Conservation (phyloP, 2,888 invertebrate genomes). For the Heliconius aoede region DNA sequence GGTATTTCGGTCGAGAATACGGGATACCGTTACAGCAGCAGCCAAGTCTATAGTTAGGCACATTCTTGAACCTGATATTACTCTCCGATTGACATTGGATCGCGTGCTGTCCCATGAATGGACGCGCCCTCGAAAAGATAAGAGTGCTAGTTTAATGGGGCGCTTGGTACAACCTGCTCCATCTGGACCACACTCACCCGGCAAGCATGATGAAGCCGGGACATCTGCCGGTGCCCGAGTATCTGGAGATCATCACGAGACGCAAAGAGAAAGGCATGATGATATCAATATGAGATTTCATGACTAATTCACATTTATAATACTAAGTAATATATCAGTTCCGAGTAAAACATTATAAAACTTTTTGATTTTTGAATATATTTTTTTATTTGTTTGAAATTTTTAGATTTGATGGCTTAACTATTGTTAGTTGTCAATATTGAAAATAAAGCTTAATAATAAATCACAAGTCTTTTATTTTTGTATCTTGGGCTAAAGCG, state of each 20-base stretch:
- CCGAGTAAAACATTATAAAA: constrained; percentile 50
- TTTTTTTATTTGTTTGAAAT: constrained; percentile 69
- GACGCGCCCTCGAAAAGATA: constrained; percentile 86
- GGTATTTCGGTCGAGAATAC: constrained; percentile 89
- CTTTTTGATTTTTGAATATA: constrained; percentile 69
- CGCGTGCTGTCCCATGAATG: constrained; percentile 90
- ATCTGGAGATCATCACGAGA: constrained; percentile 77
- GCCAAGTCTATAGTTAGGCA: constrained; percentile 91
- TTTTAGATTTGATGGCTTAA: constrained; percentile 76
- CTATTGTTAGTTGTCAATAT: constrained; percentile 78
- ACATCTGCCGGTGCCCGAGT: constrained; percentile 75
- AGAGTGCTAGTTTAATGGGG: constrained; percentile 83
- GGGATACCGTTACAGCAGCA: constrained; percentile 86
- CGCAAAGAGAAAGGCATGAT: constrained; percentile 76
- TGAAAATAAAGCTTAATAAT: constrained; percentile 66
- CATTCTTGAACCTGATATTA: constrained; percentile 93
- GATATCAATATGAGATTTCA: constrained; percentile 76
- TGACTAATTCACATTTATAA: constrained; percentile 54
- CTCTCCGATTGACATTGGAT: constrained; percentile 88
- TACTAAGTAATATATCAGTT: constrained; percentile 3
- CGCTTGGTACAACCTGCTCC: constrained; percentile 85
- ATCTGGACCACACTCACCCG: constrained; percentile 67
- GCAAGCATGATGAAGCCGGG: constrained; percentile 76
- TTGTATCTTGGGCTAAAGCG: neutral
- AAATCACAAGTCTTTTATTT: constrained; percentile 6